phyloP scores from a whole-genome alignment of 2,113 vertebrate species.

The Trachemys scripta region DNA sequence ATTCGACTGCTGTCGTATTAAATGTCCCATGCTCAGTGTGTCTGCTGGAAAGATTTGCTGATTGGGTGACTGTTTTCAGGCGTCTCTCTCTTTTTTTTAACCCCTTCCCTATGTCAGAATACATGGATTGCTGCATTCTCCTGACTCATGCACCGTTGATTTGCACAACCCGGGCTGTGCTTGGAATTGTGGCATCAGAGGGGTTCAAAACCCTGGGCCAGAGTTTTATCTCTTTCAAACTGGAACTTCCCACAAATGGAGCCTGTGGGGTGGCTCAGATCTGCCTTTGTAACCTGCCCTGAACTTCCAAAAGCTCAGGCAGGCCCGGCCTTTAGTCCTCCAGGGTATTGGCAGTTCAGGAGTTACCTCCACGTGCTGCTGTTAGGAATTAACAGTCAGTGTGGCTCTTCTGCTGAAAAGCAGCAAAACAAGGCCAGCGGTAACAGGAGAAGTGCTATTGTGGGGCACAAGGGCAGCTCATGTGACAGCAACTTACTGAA shows the following conservation, averaged over 20 bases:
- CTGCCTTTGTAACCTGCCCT: conserved; percentile 5
- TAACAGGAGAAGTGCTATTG: conserved; percentile 12
- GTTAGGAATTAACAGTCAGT: conserved; percentile 70
- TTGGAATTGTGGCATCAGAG: not conserved
- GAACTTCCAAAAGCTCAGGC: conserved; percentile 46
- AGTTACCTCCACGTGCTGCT: conserved; percentile 66
- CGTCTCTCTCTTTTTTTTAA: not conserved
- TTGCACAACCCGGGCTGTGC: fast-evolving
- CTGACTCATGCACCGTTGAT: not conserved
- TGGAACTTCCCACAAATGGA: not conserved
- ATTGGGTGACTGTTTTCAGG: not conserved
- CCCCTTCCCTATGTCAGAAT: fast-evolving
- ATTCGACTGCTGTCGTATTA: not conserved
- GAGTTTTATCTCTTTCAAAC: conserved; percentile 27
- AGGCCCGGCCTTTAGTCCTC: not conserved
- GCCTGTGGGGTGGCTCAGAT: not conserved
- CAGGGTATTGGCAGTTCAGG: conserved; percentile 63
- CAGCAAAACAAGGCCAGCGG: not conserved
- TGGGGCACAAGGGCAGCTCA: conserved; percentile 22
- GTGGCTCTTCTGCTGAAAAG: conserved; percentile 7
- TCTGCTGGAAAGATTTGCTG: not conserved
- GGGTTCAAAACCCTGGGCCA: conserved; percentile 15
- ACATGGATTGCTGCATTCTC: fast-evolving
- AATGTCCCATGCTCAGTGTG: not conserved
- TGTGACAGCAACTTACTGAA: conserved; percentile 15